Evolutionary conservation across 2,888 invertebrate species (phyloP), one percentile per base, ranked within the genome.

Genomic region (Belgica antarctica): DNA sequence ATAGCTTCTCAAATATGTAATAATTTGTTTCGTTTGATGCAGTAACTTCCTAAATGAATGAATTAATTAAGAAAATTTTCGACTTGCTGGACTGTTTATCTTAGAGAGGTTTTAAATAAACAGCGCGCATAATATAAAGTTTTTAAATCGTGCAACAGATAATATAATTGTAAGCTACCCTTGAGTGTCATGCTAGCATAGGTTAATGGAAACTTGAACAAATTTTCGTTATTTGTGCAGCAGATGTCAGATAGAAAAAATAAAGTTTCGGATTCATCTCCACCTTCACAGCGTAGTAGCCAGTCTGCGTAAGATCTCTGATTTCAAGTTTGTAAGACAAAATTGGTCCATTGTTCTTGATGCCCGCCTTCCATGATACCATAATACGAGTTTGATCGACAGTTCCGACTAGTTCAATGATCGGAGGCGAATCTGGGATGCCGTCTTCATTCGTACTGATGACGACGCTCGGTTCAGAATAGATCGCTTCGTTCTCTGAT

Each of bases 311-410:
- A 0, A 81, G 80, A 73, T 85, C 83, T 22, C 83, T 83, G 59
- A 94, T 85, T 75, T 87, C 84, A 73, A 95, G 82, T 73, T 89
- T 89, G 81, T 94, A 96, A 73, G 93, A 91, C 72, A 92, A 86
- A 74, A 96, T 84, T 46, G 92, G 93, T 73, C 93, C 95, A 79
- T 94, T 94, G 66, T 90, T 89, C 77, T 90, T 93, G 69, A 86
- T 85, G 15, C 95, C 94, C 15, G 92, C 89, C 78, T 88, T 87
- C 95, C 95, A 96, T 75, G 89, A 90, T 72, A 96, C 86, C 73
- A 92, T 91, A 72, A 95, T 88, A 74, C 93, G 86, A 74, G 87
- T 87, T 65, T 90, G 85, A 79, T 94, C 93, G 70, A 93, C 86
- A 2, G 93, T 86, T 71, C 89, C 86, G 19, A 90, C 88, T 73